A percentile compares a stretch with the other conserved stretches of the same genome.
Evolutionary conservation across 2,113 vertebrate genomes (phyloP).

Genomic region (Plestiodon gilberti): DNA sequence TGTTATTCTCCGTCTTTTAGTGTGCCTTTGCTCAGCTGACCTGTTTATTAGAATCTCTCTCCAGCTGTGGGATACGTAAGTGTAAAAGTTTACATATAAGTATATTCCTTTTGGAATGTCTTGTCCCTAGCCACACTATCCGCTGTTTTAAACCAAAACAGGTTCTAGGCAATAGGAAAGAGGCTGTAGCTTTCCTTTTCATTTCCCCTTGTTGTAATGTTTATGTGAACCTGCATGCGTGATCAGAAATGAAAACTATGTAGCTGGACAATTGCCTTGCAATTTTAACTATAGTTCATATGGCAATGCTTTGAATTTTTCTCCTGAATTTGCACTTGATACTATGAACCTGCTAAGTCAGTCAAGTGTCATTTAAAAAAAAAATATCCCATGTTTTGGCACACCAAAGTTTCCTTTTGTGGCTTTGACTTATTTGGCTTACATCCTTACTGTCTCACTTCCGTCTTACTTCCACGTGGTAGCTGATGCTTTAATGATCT

Average conservation of each 20-base stretch:
- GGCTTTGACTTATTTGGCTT: not conserved
- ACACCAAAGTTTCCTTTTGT: not conserved
- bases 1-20: conserved; percentile 48
- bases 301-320: not conserved
- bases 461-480: not conserved
- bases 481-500: not conserved
- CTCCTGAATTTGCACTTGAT: not conserved
- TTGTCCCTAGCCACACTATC: conserved; percentile 26
- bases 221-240: not conserved
- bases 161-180: conserved; percentile 24
- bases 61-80: conserved; percentile 49
- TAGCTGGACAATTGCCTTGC: too few relatives aligned
- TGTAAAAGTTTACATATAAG: conserved; percentile 71
- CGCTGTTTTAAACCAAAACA: conserved; percentile 60
- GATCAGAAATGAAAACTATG: not conserved
- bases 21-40: conserved; percentile 51
- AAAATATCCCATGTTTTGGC: not conserved
- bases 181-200: not conserved
- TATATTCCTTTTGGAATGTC: conserved; percentile 60
- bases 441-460: not conserved
- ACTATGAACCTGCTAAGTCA: not conserved
- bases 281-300: not conserved
- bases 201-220: conserved; percentile 17
- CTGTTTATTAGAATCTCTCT: conserved; percentile 69
- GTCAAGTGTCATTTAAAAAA: not conserved